Evolutionary conservation across 2,113 vertebrate species (phyloP).

Genomic region (Phaethornis superciliosus): DNA sequence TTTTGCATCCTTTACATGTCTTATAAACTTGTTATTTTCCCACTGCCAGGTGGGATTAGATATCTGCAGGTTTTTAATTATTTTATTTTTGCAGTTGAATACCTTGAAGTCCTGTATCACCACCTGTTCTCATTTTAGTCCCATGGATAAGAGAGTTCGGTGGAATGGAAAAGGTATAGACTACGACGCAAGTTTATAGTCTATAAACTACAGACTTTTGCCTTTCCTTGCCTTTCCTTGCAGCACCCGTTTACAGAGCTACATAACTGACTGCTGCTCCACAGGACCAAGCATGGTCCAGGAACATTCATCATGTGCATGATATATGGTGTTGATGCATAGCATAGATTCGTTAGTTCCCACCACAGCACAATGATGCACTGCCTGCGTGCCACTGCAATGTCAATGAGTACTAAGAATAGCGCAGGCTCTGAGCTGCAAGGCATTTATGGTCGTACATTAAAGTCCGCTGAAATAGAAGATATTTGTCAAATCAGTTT

Average conservation of each 20-base stretch:
- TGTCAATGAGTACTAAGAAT: background rate
- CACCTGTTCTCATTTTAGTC: background rate
- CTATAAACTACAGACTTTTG: too few species aligned
- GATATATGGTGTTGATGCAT: background rate
- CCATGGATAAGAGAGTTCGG: background rate
- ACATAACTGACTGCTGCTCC: accelerated
- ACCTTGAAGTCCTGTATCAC: background rate
- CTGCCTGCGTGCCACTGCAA: background rate
- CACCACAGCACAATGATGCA: background rate
- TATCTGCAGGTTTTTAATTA: accelerated
- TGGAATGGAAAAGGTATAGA: background rate
- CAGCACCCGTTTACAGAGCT: background rate
- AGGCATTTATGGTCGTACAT: background rate
- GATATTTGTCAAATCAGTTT: background rate
- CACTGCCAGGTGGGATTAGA: background rate
- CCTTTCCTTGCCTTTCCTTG: background rate
- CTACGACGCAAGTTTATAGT: accelerated
- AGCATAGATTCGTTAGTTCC: background rate
- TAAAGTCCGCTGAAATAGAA: background rate
- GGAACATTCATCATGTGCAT: background rate
- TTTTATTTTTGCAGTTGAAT: background rate
- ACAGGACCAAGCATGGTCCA: background rate
- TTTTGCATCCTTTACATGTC: background rate
- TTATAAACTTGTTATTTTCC: background rate
- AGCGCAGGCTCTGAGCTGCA: background rate